Evolutionary conservation across 53 echinoderm and acorn worm genomes (phyloP).

Genomic region (Hippasteria phrygiana): DNA sequence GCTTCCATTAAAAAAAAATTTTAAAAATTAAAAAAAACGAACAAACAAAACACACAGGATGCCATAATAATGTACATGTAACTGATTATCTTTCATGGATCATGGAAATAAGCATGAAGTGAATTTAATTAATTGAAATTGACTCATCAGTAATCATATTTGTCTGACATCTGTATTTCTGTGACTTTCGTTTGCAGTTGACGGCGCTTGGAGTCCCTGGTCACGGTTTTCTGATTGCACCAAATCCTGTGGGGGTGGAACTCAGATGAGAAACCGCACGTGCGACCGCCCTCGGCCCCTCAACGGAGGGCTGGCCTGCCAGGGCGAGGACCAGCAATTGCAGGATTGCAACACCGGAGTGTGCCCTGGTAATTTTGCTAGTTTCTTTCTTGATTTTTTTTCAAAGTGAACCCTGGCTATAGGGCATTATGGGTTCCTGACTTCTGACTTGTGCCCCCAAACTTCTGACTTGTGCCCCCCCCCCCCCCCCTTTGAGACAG

Average conservation of each 20-base stretch:
- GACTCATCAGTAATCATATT: too few relatives aligned
- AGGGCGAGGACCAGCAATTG: background rate
- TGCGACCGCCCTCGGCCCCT: conserved; percentile 6
- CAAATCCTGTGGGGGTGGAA: conserved; percentile 10
- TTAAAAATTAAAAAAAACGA: too few relatives aligned
- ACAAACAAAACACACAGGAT: too few relatives aligned
- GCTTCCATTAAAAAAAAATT: too few relatives aligned
- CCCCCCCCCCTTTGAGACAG: too few relatives aligned
- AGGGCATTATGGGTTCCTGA: background rate
- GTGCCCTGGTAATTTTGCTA: conserved; percentile 19
- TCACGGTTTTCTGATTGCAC: background rate
- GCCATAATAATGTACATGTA: too few relatives aligned
- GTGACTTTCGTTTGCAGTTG: background rate
- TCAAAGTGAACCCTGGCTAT: background rate
- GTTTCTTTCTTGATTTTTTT: background rate
- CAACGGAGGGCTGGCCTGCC: conserved; percentile 4
- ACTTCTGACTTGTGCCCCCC: too few relatives aligned
- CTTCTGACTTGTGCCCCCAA: too few relatives aligned
- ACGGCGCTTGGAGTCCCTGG: conserved; percentile 29
- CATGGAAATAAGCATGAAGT: too few relatives aligned
- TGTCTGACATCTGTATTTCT: too few relatives aligned
- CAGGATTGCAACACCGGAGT: background rate
- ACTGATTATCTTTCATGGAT: too few relatives aligned
- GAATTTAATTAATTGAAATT: too few relatives aligned
- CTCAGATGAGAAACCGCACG: background rate